These are phyloP conservation scores for Verasper variegatus DNA, from an alignment of 2,113 vertebrate species.

Conservation along the genomic window DNA sequence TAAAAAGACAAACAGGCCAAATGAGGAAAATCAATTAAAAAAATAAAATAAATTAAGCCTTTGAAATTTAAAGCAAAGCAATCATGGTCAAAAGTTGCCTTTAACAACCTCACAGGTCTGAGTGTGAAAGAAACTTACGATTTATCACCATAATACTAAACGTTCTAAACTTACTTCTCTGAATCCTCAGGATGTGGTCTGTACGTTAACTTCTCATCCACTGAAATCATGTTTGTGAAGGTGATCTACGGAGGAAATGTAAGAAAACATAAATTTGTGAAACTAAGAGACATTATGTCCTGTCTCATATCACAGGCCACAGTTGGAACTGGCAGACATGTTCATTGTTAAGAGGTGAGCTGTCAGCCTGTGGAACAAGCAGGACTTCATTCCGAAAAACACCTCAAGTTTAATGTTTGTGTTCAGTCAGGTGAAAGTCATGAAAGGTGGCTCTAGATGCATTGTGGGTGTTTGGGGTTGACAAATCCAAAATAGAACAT, in stretches of 20 bases:
- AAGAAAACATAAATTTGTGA: neutral
- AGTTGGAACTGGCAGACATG: neutral
- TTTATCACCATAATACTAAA: neutral
- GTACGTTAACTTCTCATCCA: slow-evolving; percentile 94
- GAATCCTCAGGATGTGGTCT: slow-evolving; percentile 93
- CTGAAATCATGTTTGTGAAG: slow-evolving; percentile 96
- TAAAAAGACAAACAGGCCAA: neutral
- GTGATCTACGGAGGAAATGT: slow-evolving; percentile 85
- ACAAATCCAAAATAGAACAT: neutral
- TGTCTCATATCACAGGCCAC: neutral
- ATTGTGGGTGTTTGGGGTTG: slow-evolving; percentile 4
- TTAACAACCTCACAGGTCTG: neutral
- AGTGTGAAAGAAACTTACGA: neutral
- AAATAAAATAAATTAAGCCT: neutral
- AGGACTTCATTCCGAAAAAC: slow-evolving; percentile 42
- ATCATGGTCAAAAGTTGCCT: neutral
- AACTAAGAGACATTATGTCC: neutral
- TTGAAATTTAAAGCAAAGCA: neutral
- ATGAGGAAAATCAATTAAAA: neutral
- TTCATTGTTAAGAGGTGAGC: neutral
- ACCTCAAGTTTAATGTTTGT: neutral
- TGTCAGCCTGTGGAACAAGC: slow-evolving; percentile 11
- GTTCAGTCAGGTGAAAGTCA: neutral
- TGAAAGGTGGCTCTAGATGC: neutral
- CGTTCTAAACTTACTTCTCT: slow-evolving; percentile 83